phyloP scores from a whole-genome alignment of 2,113 vertebrate genomes.

The Nycticebus coucang region DNA sequence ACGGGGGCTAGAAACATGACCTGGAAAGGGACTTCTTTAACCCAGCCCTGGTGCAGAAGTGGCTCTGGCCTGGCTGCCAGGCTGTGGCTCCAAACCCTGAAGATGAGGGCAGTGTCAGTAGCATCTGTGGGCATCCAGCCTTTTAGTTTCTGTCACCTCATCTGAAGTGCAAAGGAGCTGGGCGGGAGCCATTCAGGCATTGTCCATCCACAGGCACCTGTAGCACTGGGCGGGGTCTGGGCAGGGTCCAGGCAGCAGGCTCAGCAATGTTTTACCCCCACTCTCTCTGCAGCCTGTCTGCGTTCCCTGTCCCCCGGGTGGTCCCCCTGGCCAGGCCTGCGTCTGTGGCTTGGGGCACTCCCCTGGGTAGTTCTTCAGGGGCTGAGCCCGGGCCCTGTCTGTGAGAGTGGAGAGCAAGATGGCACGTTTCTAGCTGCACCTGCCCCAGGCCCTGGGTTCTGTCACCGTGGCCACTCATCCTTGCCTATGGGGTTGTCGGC shows the following conservation, averaged over 20 bases:
- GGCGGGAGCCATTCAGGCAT: background rate
- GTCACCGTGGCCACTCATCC: rapidly evolving
- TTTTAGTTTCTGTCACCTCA: no score
- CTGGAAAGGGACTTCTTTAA: background rate
- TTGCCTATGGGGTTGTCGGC: rapidly evolving
- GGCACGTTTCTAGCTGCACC: no score
- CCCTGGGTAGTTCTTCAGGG: background rate
- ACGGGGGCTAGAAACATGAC: background rate
- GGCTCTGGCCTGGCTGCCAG: background rate
- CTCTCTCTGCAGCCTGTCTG: background rate
- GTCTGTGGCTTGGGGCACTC: background rate
- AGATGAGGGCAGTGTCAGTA: background rate
- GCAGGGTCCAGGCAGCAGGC: background rate
- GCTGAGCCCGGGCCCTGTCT: background rate
- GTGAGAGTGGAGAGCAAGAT: background rate
- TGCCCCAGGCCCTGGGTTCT: background rate
- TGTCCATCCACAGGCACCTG: background rate
- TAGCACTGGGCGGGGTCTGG: no score
- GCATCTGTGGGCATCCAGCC: rapidly evolving
- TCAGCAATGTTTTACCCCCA: background rate
- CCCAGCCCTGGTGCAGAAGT: background rate
- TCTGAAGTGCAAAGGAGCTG: rapidly evolving
- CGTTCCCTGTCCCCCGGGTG: background rate
- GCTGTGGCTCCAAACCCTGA: background rate
- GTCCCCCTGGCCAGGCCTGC: background rate